Evolutionary conservation across 2,113 vertebrate species (phyloP), one percentile per base, ranked within the genome.

Genomic region (Microcebus tavaratra): DNA sequence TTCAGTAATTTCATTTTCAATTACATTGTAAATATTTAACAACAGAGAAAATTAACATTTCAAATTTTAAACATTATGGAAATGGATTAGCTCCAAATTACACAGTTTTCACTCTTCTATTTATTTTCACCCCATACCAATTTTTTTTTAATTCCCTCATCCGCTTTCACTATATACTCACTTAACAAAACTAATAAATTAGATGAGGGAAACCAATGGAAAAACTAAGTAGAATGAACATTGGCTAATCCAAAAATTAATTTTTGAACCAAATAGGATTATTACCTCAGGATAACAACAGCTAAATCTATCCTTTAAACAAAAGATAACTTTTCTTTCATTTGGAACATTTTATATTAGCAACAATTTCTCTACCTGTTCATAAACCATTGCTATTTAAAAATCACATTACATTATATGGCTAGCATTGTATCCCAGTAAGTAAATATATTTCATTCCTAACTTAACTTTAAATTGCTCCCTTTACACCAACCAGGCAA

Each of bases 1-100:
- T 92, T 68, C 70, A 65, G 67, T 95, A 96, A 94, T 97, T 98
- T 96, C 29, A 92, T 96, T 96, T 87, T 12, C 90, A 18, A n/a
- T 63, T 96, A 42, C 48, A 61, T 92, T 17, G n/a, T 94, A 96
- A 98, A 98, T 98, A 98, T 95, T 98, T 98, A 97, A 96, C 82
- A 97, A 97, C 91, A 72, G 57, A 90, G 31, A 57, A 96, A 98
- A 97, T 96, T 90, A 98, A 96, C 0, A 11, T 96, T 98, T 65
- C 6, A 97, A 89, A 78, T 96, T 97, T 84, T 93, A 90, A 97
- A 75, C 82, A 86, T 39, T 96, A 87, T 67, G 97, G 88, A 98
- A 97, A 85, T 95, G 39, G 68, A 96, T 96, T 20, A 1, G 55
- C 63, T 98, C 93, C 79, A 98, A 95, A 50, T 96, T n/a, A 80